phyloP scores from a whole-genome alignment of 2,113 vertebrate genomes.

The Pseudolaguvia tuberculata region DNA sequence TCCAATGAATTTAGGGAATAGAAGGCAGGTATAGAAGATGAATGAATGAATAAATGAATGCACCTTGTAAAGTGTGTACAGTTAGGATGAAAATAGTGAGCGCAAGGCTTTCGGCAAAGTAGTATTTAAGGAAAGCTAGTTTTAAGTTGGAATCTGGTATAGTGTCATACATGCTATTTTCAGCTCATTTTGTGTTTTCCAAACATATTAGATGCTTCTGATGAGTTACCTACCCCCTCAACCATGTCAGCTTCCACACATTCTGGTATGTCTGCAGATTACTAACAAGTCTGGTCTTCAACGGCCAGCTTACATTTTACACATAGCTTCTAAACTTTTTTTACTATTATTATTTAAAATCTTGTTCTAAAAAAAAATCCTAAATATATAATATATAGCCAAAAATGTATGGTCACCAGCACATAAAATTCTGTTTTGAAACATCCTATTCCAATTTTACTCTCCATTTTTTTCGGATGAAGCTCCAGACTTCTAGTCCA shows the following conservation, averaged over 20 bases:
- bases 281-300: neutral
- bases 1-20: too few species aligned
- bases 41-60: too few species aligned
- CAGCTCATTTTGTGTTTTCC: neutral
- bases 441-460: too few species aligned
- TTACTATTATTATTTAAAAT: neutral
- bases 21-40: too few species aligned
- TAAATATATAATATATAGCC: too few species aligned
- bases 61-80: neutral
- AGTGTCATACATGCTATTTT: neutral
- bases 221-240: neutral
- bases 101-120: too few species aligned
- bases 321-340: neutral
- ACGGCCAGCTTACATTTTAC: too few species aligned
- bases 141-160: neutral
- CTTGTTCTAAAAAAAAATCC: too few species aligned
- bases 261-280: neutral
- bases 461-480: too few species aligned
- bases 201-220: neutral
- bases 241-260: too few species aligned
- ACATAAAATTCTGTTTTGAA: neutral
- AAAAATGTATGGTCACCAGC: too few species aligned
- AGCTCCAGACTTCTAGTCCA: neutral
- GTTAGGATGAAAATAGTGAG: neutral
- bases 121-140: neutral